A percentile compares a stretch with the other conserved stretches of the same genome.
These are phyloP conservation scores for Sphyrna mokarran DNA, from an alignment of 2,113 vertebrate genomes.

Conservation along the genomic window DNA sequence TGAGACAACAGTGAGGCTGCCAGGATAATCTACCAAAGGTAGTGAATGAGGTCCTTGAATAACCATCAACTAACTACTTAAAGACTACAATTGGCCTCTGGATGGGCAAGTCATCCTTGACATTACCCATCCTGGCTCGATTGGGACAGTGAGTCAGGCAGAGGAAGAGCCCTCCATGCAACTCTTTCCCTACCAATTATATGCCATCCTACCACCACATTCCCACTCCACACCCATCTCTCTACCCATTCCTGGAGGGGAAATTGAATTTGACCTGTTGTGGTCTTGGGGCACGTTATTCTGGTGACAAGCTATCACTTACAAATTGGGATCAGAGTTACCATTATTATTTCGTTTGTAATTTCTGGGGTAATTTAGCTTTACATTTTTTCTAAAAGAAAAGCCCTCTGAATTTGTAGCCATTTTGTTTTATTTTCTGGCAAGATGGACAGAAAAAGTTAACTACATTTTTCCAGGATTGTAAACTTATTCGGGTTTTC, in stretches of 20 bases:
- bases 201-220: not conserved
- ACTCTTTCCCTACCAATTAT: not conserved
- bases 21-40: not conserved
- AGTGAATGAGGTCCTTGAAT: not conserved
- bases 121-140: not conserved
- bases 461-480: not conserved
- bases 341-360: not conserved
- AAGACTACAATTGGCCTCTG: not conserved
- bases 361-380: not conserved
- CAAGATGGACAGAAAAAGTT: not conserved
- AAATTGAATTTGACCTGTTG: not conserved
- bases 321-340: not conserved
- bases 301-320: not conserved
- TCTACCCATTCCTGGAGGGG: not conserved
- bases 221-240: not conserved
- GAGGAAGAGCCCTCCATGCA: not conserved
- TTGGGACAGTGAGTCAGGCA: not conserved
- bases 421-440: not conserved
- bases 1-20: not conserved
- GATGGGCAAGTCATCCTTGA: not conserved
- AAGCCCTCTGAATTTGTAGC: not conserved
- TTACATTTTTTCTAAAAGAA: not conserved
- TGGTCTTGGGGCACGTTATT: not conserved
- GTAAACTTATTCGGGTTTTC: not conserved
- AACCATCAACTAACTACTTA: not conserved